Conservation (phyloP, 2,113 vertebrate species). For the Microtus oregoni region DNA sequence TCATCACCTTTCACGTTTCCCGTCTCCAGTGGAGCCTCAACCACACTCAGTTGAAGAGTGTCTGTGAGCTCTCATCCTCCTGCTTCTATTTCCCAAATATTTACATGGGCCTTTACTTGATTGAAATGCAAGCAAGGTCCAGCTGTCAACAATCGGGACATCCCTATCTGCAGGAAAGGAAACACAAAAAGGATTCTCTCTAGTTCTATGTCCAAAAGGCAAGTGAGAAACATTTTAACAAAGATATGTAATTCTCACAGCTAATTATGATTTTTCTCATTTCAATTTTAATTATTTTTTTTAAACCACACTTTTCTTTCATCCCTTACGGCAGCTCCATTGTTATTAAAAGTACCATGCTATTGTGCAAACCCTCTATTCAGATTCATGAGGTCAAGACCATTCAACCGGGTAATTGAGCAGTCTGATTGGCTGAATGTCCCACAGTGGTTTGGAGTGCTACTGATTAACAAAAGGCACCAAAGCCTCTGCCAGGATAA, state of each 20-base stretch:
- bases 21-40: not conserved
- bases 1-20: not conserved
- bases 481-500: constrained; percentile 70
- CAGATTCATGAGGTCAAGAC: constrained; percentile 85
- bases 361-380: constrained; percentile 79
- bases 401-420: constrained; percentile 80
- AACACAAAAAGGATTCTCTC: constrained; percentile 66
- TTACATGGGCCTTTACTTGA: constrained; percentile 68
- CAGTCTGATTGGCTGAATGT: constrained; percentile 76
- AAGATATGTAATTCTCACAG: constrained; percentile 74
- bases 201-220: constrained; percentile 57
- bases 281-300: constrained; percentile 82
- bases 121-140: constrained; percentile 67
- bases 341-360: constrained; percentile 80
- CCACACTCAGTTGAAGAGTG: constrained; percentile 28
- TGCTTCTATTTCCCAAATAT: constrained; percentile 77
- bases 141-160: constrained; percentile 69
- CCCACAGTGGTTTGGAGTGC: constrained; percentile 75
- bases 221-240: constrained; percentile 75
- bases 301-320: constrained; percentile 76
- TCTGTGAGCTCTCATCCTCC: constrained; percentile 44
- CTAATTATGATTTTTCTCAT: constrained; percentile 81
- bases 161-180: constrained; percentile 71
- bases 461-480: constrained; percentile 83
- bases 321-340: constrained; percentile 76